Conservation (phyloP, 2,113 vertebrate genomes). For the Chloroceryle aenea region DNA sequence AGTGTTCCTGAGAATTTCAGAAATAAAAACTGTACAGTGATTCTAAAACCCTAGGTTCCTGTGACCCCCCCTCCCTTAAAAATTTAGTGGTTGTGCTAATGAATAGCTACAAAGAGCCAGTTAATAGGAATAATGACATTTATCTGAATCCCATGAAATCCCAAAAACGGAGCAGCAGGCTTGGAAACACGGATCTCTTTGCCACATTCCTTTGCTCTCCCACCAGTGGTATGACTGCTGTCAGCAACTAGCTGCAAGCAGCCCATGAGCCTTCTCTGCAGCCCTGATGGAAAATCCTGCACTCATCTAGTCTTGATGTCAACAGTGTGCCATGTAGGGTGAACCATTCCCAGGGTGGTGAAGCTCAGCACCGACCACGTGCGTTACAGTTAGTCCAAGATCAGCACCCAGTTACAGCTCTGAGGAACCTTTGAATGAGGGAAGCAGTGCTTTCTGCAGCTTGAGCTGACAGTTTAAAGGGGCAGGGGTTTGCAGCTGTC, state of each 20-base stretch:
- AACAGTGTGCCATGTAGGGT: fast-evolving
- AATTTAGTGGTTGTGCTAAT: not conserved
- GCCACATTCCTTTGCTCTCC: not conserved
- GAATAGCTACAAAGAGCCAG: not conserved
- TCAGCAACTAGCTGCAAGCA: not conserved
- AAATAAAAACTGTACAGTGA: not conserved
- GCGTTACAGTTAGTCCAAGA: not conserved
- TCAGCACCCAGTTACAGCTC: not conserved
- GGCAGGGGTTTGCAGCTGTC: not conserved
- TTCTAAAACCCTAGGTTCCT: not conserved
- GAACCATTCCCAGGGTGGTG: not conserved
- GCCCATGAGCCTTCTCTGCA: not conserved
- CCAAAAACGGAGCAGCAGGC: not conserved
- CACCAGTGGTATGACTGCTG: not conserved
- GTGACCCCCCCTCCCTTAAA: not conserved
- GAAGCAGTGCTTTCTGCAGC: not conserved
- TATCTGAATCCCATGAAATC: not conserved
- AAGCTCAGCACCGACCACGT: not conserved
- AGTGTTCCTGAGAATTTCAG: not conserved
- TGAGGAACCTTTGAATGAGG: not conserved
- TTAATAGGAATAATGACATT: not conserved
- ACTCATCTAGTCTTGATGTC: not conserved
- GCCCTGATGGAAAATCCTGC: not conserved
- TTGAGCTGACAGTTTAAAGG: not conserved
- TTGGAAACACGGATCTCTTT: not conserved